These are phyloP conservation scores for Hypercompe scribonia DNA, from an alignment of 2,888 invertebrate species.

Conservation along the genomic window DNA sequence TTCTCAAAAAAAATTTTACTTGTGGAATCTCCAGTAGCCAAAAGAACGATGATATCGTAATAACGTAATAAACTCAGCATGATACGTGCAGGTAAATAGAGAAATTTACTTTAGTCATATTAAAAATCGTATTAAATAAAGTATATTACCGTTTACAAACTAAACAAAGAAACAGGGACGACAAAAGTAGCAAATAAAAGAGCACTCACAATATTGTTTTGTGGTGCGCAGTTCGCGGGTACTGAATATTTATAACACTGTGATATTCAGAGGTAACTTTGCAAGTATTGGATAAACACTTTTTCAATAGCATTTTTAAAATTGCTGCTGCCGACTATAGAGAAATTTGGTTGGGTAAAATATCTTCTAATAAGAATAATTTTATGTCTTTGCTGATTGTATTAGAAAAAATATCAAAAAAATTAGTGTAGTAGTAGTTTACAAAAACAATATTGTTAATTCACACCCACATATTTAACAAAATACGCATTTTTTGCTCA, in stretches of 20 bases:
- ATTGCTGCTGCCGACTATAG: background rate
- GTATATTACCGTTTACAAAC: slow-evolving; percentile 19
- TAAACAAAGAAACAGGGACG: slow-evolving; percentile 24
- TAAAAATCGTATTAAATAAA: slow-evolving; percentile 27
- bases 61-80: background rate
- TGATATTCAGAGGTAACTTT: slow-evolving; percentile 12
- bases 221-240: slow-evolving; percentile 19
- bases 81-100: background rate
- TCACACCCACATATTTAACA: background rate
- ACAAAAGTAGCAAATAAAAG: slow-evolving; percentile 32
- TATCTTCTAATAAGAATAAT: background rate
- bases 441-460: background rate
- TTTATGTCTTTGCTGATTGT: background rate
- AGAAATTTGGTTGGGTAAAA: background rate
- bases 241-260: slow-evolving; percentile 20
- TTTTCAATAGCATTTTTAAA: slow-evolving; percentile 12
- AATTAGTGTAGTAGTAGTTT: background rate
- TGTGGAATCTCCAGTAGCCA: background rate
- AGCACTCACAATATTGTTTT: slow-evolving; percentile 37
- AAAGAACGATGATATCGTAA: background rate
- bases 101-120: slow-evolving; percentile 10
- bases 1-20: background rate
- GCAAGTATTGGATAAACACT: slow-evolving; percentile 9
- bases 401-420: background rate
- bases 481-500: background rate